Conservation (phyloP, 2,888 invertebrate species). For the Lathronympha strigana region DNA sequence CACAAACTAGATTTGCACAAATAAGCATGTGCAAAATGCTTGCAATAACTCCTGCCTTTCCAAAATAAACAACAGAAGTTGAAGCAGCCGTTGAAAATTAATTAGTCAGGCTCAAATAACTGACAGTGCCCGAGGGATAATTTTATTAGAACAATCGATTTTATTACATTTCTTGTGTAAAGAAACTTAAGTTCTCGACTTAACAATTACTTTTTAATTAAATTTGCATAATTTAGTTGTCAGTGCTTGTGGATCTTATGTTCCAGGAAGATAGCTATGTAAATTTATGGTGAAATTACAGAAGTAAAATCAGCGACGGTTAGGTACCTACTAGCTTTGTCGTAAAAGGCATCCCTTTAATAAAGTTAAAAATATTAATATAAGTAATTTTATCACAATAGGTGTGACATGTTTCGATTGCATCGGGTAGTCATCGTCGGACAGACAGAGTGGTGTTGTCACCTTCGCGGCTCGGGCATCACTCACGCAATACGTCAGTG, state of each 20-base stretch:
- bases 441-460: too few relatives aligned
- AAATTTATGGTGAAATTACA: not conserved
- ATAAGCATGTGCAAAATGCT: not conserved
- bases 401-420: too few relatives aligned
- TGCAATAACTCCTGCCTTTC: not conserved
- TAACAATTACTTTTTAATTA: constrained; percentile 21
- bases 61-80: not conserved
- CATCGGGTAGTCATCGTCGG: too few relatives aligned
- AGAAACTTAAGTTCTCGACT: constrained; percentile 17
- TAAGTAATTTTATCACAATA: too few relatives aligned
- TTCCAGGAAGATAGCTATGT: not conserved
- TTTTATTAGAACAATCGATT: constrained; percentile 31
- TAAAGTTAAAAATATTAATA: too few relatives aligned
- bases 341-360: too few relatives aligned
- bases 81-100: constrained; percentile 19
- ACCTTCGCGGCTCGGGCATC: too few relatives aligned
- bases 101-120: constrained; percentile 15
- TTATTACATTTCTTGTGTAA: constrained; percentile 1
- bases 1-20: too few relatives aligned
- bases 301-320: not conserved
- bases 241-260: not conserved
- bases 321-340: too few relatives aligned
- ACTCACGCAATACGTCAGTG: too few relatives aligned
- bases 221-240: not conserved
- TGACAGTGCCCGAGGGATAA: constrained; percentile 22